Evolutionary conservation across 2,797 vertebrate species (phyloP), one percentile per base, ranked within the genome.

Genomic region (Holocentrus rufus): DNA sequence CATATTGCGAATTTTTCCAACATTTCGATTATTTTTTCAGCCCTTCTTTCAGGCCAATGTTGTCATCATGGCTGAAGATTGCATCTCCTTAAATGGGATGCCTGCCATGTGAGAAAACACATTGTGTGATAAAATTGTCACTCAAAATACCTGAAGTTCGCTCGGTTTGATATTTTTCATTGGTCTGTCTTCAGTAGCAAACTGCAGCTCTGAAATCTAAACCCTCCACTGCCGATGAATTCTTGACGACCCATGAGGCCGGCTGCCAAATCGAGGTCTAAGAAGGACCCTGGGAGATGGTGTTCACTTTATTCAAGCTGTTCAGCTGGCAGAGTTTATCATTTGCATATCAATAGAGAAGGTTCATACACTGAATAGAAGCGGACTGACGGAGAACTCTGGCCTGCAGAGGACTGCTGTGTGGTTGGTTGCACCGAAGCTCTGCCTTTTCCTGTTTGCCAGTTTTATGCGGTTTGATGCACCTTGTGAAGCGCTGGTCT

Each of bases 261-360:
- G 20, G 60, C 80, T 79, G 79, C 85, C 75, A 84, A 85, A 75
- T 74, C 13, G 20, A 73, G 81, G 83, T 84, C 88, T 88, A 85
- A 85, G 80, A 88, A 84, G 85, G 82, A 87, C 74, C 63, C 49
- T 60, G 63, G 83, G 83, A 84, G 79, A 77, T 72, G 69, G 79
- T 82, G 79, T 89, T 92, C 86, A 86, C 87, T 89, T 92, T 53
- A 77, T 90, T 90, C 89, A 91, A 84, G 88, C 89, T 87, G 90
- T 79, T 91, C 90, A 88, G 90, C 88, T 87, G 85, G 79, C 82
- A 85, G 81, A 85, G 84, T 79, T 47, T n/a, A 57, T 66, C 74
- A 94, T 94, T 94, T 92, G 90, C 93, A 94, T 94, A 87, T 93
- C 91, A 94, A 94, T 93, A 74, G 88, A 85, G 82, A 79, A 71